Base-by-base conservation (phyloP, 1,140 invertebrate species). In the Zaprionus davidi region DNA sequence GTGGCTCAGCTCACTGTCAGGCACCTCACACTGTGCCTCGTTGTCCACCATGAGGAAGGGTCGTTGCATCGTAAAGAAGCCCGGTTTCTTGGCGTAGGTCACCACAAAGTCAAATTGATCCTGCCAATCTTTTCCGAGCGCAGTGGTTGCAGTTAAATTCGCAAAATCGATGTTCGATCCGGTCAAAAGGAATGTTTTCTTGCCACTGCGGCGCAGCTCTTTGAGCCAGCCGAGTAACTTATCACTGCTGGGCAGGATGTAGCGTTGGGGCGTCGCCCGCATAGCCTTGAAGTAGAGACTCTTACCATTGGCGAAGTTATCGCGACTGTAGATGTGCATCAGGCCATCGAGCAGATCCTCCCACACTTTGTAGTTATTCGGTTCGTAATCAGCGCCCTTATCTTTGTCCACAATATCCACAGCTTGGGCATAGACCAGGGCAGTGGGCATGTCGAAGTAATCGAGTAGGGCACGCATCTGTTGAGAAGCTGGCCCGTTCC, bases 101-200 rank as follows among this genome's bases (percentile, higher is more conserved):
- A 97, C 83, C 26, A 95, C 93, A 67, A 96, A 93, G 91, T 97
- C 96, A 91, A 97, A 97, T 44, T 95, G 94, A 5, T 95, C 93
- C 62, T 92, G 94, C 96, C 96, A 97, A 69, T 97, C 93, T 56
- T 94, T 68, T 5, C 96, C 96, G 31, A 97, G 86, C 13, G 94
- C 94, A 81, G 94, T 94, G 9, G 93, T 93, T n/a, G 96, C 95
- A 0, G 94, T 95, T 59, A 95, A 94, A 63, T 94, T 93, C 13
- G 95, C 96, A 93, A 96, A 97, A 90, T 97, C 96, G n/a, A 94
- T 93, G 88, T 96, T 94, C 0, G 97, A 97, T 12, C 96, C 96
- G 24, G 96, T 97, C n/a, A 97, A 93, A 5, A 97, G 92, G 91
- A 96, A 97, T 12, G 95, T 93, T 62, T 94, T 93, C 68, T 95